Base-by-base conservation (phyloP, 1,140 invertebrate species). In the Acromyrmex echinatior region DNA sequence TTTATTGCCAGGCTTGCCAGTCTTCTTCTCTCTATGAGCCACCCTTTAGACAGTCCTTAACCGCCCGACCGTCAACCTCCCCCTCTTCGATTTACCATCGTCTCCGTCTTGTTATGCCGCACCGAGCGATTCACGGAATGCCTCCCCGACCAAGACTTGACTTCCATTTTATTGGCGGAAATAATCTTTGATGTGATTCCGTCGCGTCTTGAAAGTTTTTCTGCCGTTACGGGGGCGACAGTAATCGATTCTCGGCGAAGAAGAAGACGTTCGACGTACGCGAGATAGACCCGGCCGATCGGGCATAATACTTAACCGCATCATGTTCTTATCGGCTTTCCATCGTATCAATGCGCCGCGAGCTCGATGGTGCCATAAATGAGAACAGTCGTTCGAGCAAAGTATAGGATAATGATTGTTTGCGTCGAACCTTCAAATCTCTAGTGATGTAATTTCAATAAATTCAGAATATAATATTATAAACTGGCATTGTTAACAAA, bases 171-270 rank as follows among this genome's bases (percentile, higher is more conserved):
- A 95, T 95, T 95, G 93, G 92, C 93, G 94, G 94, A 95, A 95
- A 95, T 95, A 95, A 95, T 95, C 93, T 92, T 94, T 94, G 93
- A 94, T 95, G 92, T 90, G 93, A 94, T 94, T 94, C 91, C 92
- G 92, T 89, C 89, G 91, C 89, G 91, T 91, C 91, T 89, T 90
- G 51, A 71, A 91, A 88, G 86, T 90, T 91, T 88, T 91, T 88
- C 65, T 65, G 68, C 53, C n/a, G 31, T 80, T 63, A 74, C 62
- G 76, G 10, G 56, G 82, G 81, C n/a, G 63, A 51, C 49, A 70
- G 49, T 77, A 76, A 91, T 91, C 90, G 90, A 91, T 86, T 87
- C 87, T 58, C 71, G 66, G 49, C 81, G 63, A 86, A 21, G 51
- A 25, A 76, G 71, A 82, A 74, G 56, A 76, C 56, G 56, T 77